Evolutionary conservation across 1,140 invertebrate species (phyloP), one percentile per base, ranked within the genome.

Genomic region (Drosophila carrolli): DNA sequence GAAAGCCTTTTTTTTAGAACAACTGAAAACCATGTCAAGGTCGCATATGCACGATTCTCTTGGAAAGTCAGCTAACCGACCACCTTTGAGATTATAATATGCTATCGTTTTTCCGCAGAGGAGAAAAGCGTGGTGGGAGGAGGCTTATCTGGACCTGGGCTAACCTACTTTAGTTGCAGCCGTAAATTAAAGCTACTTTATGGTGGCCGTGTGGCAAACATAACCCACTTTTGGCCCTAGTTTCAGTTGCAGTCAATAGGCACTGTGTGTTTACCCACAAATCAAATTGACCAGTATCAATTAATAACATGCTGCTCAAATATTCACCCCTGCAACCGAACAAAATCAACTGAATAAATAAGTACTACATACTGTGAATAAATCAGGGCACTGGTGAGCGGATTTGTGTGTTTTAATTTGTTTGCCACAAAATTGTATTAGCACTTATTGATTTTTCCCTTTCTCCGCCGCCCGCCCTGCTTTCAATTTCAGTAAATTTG

Each of bases 391-490:
- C n/a, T 27, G 32, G 16, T 14, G 27, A 14, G 32, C 53, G 35
- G 32, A 43, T 29, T 51, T 46, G 67, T 41, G 41, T 8, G 43
- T 32, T 77, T 78, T 63, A 78, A 78, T 85, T 73, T 71, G 71
- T 82, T 88, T 86, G 62, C 29, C 71, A 75, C 60, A 50, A 77
- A 74, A 83, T 80, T 89, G 56, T 77, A 83, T 88, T 77, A 88
- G 86, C 67, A 83, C 56, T 50, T 86, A 88, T 88, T 88, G 83
- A 88, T 89, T 89, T 83, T 81, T 86, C 43, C 14, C n/a, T n/a
- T n/a, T 37, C 54, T 57, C 16, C 37, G 14, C 3, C 29, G 8
- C 27, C 3, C 54, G 48, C 68, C 50, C 56, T 70, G 46, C 46
- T 48, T 29, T 19, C 59, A 38, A 70, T 65, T 57, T 65, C 75